Conservation (phyloP, 2,888 invertebrate species). For the Eueremaeus valkanovi region DNA sequence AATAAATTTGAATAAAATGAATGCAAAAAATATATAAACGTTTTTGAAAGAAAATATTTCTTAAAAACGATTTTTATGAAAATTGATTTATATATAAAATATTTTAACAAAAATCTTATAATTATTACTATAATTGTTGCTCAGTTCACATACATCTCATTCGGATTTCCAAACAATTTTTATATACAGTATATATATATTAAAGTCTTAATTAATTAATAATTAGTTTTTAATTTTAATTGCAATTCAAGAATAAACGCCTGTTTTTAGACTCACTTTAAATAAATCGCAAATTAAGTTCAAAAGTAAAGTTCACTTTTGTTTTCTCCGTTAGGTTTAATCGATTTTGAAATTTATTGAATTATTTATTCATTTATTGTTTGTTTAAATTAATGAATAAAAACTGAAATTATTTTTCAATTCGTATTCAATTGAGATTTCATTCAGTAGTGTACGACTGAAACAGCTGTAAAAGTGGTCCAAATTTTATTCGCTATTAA, state of each 20-base stretch:
- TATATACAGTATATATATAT: no score
- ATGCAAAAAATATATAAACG: not conserved
- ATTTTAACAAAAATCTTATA: not conserved
- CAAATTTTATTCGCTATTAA: not conserved
- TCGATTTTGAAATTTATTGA: no score
- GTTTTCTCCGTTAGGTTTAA: no score
- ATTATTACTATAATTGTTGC: not conserved
- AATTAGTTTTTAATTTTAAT: no score
- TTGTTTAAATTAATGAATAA: not conserved
- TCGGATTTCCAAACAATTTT: no score
- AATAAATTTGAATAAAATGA: not conserved
- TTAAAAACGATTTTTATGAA: not conserved
- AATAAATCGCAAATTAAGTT: no score
- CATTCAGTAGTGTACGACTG: slow-evolving; percentile 3
- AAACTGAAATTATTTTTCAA: not conserved
- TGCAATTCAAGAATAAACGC: not conserved
- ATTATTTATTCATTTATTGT: not conserved
- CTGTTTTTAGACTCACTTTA: no score
- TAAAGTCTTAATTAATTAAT: no score
- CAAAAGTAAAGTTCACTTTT: no score
- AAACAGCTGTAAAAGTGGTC: slow-evolving; percentile 33
- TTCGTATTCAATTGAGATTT: not conserved
- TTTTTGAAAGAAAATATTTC: not conserved
- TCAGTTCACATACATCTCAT: not conserved
- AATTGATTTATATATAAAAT: not conserved